These are phyloP conservation scores for Parauchenoglanis ngamensis DNA, from an alignment of 2,797 vertebrate species.

Conservation along the genomic window DNA sequence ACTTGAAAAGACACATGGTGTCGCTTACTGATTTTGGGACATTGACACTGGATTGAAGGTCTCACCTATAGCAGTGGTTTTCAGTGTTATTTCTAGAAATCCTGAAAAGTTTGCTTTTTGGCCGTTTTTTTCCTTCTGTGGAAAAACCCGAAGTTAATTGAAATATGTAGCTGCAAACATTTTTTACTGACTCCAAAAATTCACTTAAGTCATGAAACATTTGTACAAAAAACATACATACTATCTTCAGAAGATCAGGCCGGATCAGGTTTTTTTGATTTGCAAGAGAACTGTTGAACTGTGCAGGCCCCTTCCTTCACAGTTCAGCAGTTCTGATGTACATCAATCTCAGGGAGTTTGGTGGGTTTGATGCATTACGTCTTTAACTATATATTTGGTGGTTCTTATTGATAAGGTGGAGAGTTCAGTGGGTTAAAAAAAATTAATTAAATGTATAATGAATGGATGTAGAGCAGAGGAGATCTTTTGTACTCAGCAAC, in stretches of 20 bases:
- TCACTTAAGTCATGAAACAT: neutral
- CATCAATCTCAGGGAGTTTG: neutral
- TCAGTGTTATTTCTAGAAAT: neutral
- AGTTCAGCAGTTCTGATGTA: no score
- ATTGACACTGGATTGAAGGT: neutral
- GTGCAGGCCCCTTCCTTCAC: neutral
- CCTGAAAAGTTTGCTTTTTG: neutral
- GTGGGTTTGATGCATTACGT: neutral
- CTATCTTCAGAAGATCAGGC: neutral
- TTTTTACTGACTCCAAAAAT: neutral
- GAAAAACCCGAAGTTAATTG: neutral
- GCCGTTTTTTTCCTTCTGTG: no score
- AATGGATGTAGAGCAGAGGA: neutral
- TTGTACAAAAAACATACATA: neutral
- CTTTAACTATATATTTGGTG: neutral
- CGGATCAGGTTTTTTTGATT: slow-evolving; percentile 13
- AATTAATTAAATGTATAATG: neutral
- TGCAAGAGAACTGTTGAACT: neutral
- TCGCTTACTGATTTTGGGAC: neutral
- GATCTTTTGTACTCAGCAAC: neutral
- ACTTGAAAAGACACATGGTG: neutral
- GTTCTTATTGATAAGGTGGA: neutral
- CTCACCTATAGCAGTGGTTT: neutral
- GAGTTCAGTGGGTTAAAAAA: neutral
- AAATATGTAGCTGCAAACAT: neutral